Conservation (phyloP, 1,140 invertebrate genomes). For the Leptopilina clavipes region DNA sequence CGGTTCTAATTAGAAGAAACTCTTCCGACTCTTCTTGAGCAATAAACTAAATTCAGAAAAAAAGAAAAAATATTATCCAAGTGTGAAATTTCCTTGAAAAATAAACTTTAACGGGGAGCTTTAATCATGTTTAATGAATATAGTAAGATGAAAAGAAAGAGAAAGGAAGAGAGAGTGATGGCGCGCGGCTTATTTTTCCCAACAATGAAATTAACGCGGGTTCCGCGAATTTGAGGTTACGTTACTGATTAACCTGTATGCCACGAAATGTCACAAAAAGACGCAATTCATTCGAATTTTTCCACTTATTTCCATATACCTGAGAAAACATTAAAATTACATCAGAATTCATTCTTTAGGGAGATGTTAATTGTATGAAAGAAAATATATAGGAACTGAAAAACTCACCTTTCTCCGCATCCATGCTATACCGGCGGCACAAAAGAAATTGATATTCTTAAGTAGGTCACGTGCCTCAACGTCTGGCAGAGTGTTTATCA, state of each 20-base stretch:
- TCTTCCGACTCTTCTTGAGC: not conserved
- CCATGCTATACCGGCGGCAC: not conserved
- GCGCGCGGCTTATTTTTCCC: not conserved
- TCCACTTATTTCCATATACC: constrained; percentile 26
- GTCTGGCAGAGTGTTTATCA: constrained; percentile 53
- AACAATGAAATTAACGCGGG: constrained; percentile 27
- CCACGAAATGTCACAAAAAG: constrained; percentile 55
- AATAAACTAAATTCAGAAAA: not conserved
- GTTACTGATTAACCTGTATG: constrained; percentile 47
- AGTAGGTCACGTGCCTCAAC: constrained; percentile 63
- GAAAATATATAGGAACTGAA: not conserved
- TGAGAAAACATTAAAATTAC: not conserved
- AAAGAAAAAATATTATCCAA: not conserved
- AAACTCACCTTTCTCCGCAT: not conserved
- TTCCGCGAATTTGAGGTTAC: constrained; percentile 39
- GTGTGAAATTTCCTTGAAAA: not conserved
- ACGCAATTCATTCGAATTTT: constrained; percentile 57
- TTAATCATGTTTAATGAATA: constrained; percentile 24
- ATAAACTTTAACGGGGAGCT: not conserved
- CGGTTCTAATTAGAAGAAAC: not conserved
- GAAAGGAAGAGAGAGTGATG: constrained; percentile 3
- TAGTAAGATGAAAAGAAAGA: not conserved
- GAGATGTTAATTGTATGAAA: not conserved
- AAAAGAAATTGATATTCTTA: constrained; percentile 43
- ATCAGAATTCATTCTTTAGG: not conserved